A percentile compares a stretch with the other conserved stretches of the same genome.
phyloP scores from a whole-genome alignment of 2,797 vertebrate species.

The Sphaeramia orbicularis region DNA sequence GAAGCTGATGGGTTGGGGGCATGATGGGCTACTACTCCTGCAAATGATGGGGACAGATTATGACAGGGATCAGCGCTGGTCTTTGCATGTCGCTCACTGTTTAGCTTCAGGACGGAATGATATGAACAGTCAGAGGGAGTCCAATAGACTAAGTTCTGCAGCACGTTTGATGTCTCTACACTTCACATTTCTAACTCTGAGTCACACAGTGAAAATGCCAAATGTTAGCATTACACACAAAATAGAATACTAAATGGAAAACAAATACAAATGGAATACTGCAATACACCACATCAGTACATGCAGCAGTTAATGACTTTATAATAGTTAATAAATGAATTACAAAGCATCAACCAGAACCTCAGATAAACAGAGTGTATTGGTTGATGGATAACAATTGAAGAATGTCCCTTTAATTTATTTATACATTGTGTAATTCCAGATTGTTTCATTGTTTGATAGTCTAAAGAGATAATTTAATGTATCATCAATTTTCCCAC shows the following conservation, averaged over 20 bases:
- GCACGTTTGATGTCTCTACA: slow-evolving; percentile 7
- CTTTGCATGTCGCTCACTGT: slow-evolving; percentile 34
- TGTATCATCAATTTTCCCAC: background rate
- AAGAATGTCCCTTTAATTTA: too few species aligned
- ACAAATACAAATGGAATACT: too few species aligned
- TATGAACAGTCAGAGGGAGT: slow-evolving; percentile 13
- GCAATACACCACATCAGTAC: too few species aligned
- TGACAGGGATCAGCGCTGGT: slow-evolving; percentile 31
- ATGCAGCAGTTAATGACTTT: too few species aligned
- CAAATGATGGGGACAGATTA: slow-evolving; percentile 45
- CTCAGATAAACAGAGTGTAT: background rate
- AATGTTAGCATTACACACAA: too few species aligned
- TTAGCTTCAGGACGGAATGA: slow-evolving; percentile 25
- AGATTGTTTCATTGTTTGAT: slow-evolving; percentile 12
- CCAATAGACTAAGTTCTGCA: background rate
- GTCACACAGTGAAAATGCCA: background rate
- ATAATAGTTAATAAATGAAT: too few species aligned
- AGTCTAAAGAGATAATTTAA: slow-evolving; percentile 4
- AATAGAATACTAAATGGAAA: too few species aligned
- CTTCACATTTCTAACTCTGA: slow-evolving; percentile 1
- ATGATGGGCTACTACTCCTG: slow-evolving; percentile 40
- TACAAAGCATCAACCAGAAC: too few species aligned
- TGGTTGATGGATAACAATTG: background rate
- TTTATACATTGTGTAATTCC: background rate
- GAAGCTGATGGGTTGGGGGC: slow-evolving; percentile 32